A percentile compares a stretch with the other conserved stretches of the same genome.
Evolutionary conservation across 1,140 invertebrate genomes (phyloP).

Genomic region (Leptinotarsa defecta): DNA sequence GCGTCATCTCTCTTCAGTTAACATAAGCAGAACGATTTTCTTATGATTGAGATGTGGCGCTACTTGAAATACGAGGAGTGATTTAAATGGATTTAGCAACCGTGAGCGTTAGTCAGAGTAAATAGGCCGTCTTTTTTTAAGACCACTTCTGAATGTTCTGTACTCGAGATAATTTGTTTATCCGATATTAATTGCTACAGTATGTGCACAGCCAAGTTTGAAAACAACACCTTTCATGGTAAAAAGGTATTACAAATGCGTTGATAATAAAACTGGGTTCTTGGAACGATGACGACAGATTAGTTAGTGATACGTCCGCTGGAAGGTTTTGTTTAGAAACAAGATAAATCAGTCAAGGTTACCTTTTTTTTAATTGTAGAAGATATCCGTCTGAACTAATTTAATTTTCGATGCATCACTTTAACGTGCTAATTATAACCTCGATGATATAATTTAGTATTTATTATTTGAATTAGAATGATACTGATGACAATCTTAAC

Average conservation of each 20-base stretch:
- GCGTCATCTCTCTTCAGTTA: slow-evolving; percentile 2
- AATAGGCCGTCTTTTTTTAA: neutral
- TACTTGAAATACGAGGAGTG: slow-evolving; percentile 15
- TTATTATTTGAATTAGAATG: no score
- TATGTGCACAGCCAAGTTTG: neutral
- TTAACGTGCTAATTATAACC: no score
- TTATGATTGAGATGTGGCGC: slow-evolving; percentile 16
- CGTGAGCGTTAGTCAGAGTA: slow-evolving; percentile 25
- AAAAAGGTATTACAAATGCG: slow-evolving; percentile 7
- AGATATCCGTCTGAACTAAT: no score
- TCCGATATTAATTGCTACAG: slow-evolving; percentile 7
- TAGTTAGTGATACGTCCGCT: neutral
- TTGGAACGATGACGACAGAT: slow-evolving; percentile 4
- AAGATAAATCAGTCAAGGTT: slow-evolving; percentile 11
- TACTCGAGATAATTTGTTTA: slow-evolving; percentile 8
- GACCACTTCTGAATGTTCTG: neutral
- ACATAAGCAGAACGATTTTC: slow-evolving; percentile 4
- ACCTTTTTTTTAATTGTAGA: neutral
- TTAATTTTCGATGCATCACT: no score
- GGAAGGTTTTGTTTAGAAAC: slow-evolving; percentile 7
- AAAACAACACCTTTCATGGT: slow-evolving; percentile 19
- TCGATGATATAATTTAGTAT: no score
- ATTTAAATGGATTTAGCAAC: slow-evolving; percentile 36
- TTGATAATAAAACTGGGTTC: slow-evolving; percentile 6
- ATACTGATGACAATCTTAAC: no score